Conservation (phyloP, 2,113 vertebrate genomes). For the Psittacara wagleri region DNA sequence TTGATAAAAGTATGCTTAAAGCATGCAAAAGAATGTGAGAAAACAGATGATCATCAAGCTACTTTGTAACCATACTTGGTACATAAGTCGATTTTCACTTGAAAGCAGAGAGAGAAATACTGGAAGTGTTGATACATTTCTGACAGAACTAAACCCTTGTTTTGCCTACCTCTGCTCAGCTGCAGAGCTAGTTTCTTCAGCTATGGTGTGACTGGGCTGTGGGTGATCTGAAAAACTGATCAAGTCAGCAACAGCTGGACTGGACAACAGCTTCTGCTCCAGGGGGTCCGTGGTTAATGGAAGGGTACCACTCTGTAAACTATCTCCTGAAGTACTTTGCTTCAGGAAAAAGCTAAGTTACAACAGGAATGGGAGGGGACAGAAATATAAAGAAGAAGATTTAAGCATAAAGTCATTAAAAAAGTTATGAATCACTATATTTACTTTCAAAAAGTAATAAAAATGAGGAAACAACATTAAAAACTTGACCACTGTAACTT, state of each 20-base stretch:
- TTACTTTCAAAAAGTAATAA: neutral
- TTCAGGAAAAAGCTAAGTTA: constrained; percentile 88
- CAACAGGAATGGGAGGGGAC: neutral
- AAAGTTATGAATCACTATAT: neutral
- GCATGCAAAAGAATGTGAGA: neutral
- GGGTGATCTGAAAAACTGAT: constrained; percentile 76
- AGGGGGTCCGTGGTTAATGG: constrained; percentile 71
- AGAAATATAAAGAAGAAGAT: neutral
- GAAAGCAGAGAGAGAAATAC: neutral
- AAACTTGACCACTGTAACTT: neutral
- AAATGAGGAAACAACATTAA: neutral
- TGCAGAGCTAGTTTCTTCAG: constrained; percentile 63
- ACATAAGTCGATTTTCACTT: neutral
- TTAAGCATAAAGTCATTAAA: neutral
- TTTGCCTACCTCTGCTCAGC: constrained; percentile 77
- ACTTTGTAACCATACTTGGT: neutral
- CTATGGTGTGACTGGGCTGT: constrained; percentile 61
- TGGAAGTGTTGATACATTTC: neutral
- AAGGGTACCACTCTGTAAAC: constrained; percentile 84
- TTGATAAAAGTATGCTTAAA: neutral
- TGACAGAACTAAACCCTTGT: neutral
- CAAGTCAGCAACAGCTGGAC: constrained; percentile 73
- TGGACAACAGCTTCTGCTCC: constrained; percentile 75
- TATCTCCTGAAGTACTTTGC: constrained; percentile 90
- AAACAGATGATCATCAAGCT: neutral